Evolutionary conservation across 2,888 invertebrate genomes (phyloP), one percentile per base, ranked within the genome.

Genomic region (Lottia scabra): DNA sequence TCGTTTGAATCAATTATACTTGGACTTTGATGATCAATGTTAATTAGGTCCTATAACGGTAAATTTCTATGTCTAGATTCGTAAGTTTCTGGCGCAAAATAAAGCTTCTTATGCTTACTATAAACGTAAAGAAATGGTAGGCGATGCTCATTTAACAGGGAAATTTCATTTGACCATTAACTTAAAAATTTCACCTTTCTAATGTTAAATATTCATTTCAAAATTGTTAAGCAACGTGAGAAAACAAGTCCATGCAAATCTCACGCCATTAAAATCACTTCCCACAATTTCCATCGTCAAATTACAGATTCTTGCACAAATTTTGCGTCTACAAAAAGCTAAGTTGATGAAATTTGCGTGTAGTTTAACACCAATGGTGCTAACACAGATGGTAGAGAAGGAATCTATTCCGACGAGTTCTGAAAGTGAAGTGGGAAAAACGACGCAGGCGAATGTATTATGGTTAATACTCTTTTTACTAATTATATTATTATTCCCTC

Each of bases 381-480:
- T 27, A 45, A 63, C 68, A 44, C 68, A 69, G 68, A 69, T 69
- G 68, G 68, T 23, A 13, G 44, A 26, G 27, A 38, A 16, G 19
- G 63, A 63, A 19, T 26, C 27, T 46, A n/a, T 45, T 27, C 15
- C 48, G 44, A 27, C 27, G 44, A 38, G 62, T n/a, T 43, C 23
- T n/a, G 43, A 26, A 26, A 63, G 44, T 19, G 45, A 44, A 45
- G 68, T 63, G 68, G 26, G 23, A 44, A 44, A 44, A 27, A 69
- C 26, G 26, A 27, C 62, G 38, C 63, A 44, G 45, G 63, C 27
- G 63, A 69, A 69, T 63, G 63, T 69, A 63, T 69, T 69, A 63
- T 69, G 68, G 63, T 69, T 69, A 63, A 69, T 69, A 63, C 63
- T 45, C 44, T 45, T 62, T 43, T 45, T 43, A 68, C 62, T 56